These are phyloP conservation scores for Probaryconus sp. DNA, from an alignment of 1,140 invertebrate species.

Conservation along the genomic window DNA sequence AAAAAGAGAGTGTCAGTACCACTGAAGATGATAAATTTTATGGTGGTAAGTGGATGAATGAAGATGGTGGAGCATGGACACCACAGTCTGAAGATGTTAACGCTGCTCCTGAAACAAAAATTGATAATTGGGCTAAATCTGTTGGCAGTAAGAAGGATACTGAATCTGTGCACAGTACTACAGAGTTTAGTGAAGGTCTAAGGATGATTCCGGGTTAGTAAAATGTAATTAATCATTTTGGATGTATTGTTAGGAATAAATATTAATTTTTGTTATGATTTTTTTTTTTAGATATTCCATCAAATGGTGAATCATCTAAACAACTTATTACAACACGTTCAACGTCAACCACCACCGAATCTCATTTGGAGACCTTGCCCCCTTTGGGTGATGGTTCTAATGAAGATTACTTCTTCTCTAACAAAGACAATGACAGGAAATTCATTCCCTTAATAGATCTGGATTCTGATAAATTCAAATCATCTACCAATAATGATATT, in stretches of 20 bases:
- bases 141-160: not conserved
- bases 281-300: slow-evolving; percentile 19
- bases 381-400: slow-evolving; percentile 24
- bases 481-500: slow-evolving; percentile 31
- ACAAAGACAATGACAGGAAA: slow-evolving; percentile 63
- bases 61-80: slow-evolving; percentile 60
- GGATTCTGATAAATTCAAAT: slow-evolving; percentile 18
- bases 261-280: not conserved
- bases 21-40: slow-evolving; percentile 40
- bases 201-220: slow-evolving; percentile 31
- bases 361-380: not conserved
- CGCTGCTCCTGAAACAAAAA: slow-evolving; percentile 56
- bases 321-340: not conserved
- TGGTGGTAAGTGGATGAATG: slow-evolving; percentile 65
- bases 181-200: slow-evolving; percentile 24
- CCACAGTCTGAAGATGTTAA: slow-evolving; percentile 54
- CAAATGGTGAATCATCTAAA: slow-evolving; percentile 15
- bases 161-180: not conserved
- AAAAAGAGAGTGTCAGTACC: slow-evolving; percentile 10
- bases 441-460: slow-evolving; percentile 72
- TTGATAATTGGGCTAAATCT: slow-evolving; percentile 69
- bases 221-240: too few relatives aligned
- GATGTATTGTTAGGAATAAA: too few relatives aligned
- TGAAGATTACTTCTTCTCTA: slow-evolving; percentile 15
- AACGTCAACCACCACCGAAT: not conserved